phyloP scores from a whole-genome alignment of 2,888 invertebrate genomes.

The Charanyca ferruginea region DNA sequence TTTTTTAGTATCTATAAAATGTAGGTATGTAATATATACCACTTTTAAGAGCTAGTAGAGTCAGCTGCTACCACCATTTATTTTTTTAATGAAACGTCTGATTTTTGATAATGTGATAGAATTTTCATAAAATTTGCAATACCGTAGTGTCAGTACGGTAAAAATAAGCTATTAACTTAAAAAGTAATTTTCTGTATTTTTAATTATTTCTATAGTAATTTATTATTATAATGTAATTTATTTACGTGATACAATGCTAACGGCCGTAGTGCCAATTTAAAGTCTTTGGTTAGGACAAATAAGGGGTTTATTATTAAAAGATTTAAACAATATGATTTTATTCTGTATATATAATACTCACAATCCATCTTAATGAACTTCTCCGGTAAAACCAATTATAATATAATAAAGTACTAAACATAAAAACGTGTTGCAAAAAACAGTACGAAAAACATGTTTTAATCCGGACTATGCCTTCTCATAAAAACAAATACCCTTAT shows the following conservation, averaged over 20 bases:
- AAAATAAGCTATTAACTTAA: constrained; percentile 34
- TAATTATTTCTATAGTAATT: constrained; percentile 39
- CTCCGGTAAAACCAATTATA: neutral
- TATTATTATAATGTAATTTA: constrained; percentile 35
- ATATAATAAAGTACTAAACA: neutral
- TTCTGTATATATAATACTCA: neutral
- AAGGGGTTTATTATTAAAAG: constrained; percentile 40
- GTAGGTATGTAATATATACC: constrained; percentile 10
- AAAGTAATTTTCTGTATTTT: constrained; percentile 19
- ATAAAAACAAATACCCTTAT: constrained; percentile 50
- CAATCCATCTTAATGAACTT: neutral
- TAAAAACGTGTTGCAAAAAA: too few species aligned
- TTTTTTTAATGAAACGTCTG: neutral
- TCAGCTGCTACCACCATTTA: neutral
- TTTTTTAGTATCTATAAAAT: constrained; percentile 5
- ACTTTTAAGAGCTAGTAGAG: constrained; percentile 11
- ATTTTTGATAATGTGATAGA: neutral
- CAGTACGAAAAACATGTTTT: too few species aligned
- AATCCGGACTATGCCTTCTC: constrained; percentile 5
- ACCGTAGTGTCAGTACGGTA: constrained; percentile 32
- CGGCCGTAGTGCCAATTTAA: constrained; percentile 39
- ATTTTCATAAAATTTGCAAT: constrained; percentile 35
- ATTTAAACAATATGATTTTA: neutral
- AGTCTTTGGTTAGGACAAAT: constrained; percentile 67
- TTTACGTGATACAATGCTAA: constrained; percentile 58